Percentiles rank a stretch among this genome's conserved stretches.
Evolutionary conservation across 2,113 vertebrate genomes (phyloP).

Genomic region (Eudyptes chrysolophus): DNA sequence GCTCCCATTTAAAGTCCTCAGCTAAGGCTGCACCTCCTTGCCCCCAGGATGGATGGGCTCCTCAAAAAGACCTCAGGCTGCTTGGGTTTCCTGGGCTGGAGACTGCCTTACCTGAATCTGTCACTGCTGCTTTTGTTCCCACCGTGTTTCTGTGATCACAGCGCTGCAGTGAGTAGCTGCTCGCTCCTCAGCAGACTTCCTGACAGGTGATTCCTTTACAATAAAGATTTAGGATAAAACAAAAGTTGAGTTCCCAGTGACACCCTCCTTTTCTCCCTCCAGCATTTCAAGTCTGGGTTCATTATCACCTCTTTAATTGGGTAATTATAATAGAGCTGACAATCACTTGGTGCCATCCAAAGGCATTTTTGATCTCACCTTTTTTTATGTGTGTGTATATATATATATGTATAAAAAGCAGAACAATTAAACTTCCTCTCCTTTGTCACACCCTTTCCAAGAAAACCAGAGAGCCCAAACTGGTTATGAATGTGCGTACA

Average conservation of each 20-base stretch:
- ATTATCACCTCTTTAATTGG: constrained; percentile 66
- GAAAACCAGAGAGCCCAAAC: neutral
- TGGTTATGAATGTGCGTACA: neutral
- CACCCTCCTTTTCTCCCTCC: constrained; percentile 32
- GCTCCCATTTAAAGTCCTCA: neutral
- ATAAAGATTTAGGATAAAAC: constrained; percentile 61
- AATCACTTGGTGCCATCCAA: constrained; percentile 41
- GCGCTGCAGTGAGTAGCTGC: neutral
- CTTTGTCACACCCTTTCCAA: neutral
- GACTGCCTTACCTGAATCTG: constrained; percentile 22
- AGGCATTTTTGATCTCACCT: constrained; percentile 25
- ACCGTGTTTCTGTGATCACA: constrained; percentile 28
- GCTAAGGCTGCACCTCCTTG: neutral
- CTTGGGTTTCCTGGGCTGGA: neutral
- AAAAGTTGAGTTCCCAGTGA: constrained; percentile 22
- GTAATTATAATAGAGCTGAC: constrained; percentile 61
- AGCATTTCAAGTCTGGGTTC: constrained; percentile 50
- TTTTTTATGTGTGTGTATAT: neutral
- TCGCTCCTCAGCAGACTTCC: neutral
- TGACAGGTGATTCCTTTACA: constrained; percentile 61
- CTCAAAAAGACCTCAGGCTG: neutral
- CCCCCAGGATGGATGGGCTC: neutral
- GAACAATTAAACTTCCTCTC: neutral
- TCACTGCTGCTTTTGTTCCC: constrained; percentile 41
- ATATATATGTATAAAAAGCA: neutral